These are phyloP conservation scores for Entomobrya proxima DNA, from an alignment of 2,888 invertebrate genomes.

Conservation along the genomic window DNA sequence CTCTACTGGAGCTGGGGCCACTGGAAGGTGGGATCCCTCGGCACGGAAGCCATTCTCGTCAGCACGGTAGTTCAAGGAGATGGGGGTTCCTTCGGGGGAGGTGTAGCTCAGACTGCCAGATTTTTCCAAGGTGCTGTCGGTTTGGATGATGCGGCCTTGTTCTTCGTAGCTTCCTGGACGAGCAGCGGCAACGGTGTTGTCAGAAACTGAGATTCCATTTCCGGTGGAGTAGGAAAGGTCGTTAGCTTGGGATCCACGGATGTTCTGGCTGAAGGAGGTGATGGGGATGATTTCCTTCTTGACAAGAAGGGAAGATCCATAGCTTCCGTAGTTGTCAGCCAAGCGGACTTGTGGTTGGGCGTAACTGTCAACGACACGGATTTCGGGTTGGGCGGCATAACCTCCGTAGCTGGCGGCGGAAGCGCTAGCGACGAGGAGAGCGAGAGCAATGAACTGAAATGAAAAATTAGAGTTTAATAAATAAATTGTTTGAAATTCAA, in stretches of 20 bases:
- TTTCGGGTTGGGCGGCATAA: slow-evolving; percentile 2
- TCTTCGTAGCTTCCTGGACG: slow-evolving; percentile 11
- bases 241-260: too few species aligned
- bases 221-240: too few species aligned
- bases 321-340: neutral
- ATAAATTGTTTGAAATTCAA: too few species aligned
- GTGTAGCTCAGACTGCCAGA: slow-evolving; percentile 33
- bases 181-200: neutral
- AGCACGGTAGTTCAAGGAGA: slow-evolving; percentile 5
- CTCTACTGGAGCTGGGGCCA: slow-evolving; percentile 19
- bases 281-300: too few species aligned
- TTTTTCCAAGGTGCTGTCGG: slow-evolving; percentile 5
- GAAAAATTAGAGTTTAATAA: neutral
- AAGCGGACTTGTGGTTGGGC: neutral
- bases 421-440: slow-evolving; percentile 20
- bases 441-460: slow-evolving; percentile 7
- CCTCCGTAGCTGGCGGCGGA: neutral
- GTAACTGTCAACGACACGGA: neutral
- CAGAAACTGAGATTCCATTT: neutral
- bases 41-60: slow-evolving; percentile 43
- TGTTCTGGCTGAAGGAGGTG: too few species aligned
- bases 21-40: neutral
- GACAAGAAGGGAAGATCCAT: too few species aligned
- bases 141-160: neutral
- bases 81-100: slow-evolving; percentile 32